These are phyloP conservation scores for Lysandra bellargus DNA, from an alignment of 2,888 invertebrate genomes.

Conservation along the genomic window DNA sequence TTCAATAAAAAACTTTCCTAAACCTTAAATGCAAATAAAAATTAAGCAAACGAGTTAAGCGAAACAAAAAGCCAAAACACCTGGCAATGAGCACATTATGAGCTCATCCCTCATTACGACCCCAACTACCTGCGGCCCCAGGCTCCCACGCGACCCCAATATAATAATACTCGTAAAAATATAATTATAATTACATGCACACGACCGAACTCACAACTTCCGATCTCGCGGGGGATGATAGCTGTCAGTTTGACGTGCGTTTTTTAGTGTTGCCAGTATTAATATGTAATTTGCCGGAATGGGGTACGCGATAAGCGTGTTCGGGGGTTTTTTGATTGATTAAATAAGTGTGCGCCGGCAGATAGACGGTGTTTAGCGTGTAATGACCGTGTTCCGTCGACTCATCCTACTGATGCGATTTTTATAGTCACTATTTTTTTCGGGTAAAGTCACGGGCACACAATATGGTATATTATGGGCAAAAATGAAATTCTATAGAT, in stretches of 20 bases:
- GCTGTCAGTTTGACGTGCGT: constrained; percentile 64
- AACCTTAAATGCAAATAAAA: neutral
- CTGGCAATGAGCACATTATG: constrained; percentile 65
- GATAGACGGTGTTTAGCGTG: constrained; percentile 67
- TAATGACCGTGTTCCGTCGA: constrained; percentile 47
- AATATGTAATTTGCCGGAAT: constrained; percentile 78
- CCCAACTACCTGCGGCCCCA: constrained; percentile 57
- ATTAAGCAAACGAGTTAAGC: neutral
- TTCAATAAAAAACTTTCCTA: no score
- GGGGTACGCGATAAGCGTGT: constrained; percentile 63
- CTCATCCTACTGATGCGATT: constrained; percentile 40
- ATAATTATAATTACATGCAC: constrained; percentile 75
- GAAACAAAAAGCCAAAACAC: constrained; percentile 47
- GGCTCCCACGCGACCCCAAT: constrained; percentile 65
- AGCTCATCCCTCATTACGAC: constrained; percentile 55
- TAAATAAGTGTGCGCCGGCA: constrained; percentile 71
- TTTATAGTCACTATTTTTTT: constrained; percentile 3
- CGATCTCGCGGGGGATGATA: constrained; percentile 58
- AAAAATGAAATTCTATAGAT: neutral
- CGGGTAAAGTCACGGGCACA: neutral
- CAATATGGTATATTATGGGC: neutral
- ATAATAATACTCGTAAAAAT: constrained; percentile 71
- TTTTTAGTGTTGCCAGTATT: constrained; percentile 70
- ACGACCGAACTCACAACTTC: constrained; percentile 71
- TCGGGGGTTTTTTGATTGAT: constrained; percentile 73